Conservation (phyloP, 2,113 vertebrate genomes). For the Sisor rabdophorus region DNA sequence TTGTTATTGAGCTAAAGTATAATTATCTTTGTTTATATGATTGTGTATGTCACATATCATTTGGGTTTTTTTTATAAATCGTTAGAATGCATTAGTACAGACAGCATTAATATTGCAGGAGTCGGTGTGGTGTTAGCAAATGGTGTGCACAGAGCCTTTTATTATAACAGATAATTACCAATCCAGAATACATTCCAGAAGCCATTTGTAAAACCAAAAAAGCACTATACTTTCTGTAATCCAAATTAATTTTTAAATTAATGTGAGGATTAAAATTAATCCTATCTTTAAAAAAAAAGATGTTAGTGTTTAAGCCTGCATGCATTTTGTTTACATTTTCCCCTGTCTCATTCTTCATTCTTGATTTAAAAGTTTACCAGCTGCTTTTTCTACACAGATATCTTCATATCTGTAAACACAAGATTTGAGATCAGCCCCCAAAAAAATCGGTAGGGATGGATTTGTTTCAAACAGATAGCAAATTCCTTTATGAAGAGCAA, state of each 20-base stretch:
- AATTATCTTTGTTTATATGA: conserved; percentile 6
- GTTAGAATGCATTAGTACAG: background rate
- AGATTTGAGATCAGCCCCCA: conserved; percentile 11
- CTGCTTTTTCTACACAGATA: background rate
- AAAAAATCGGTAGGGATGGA: background rate
- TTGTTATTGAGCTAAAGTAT: background rate
- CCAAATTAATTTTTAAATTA: conserved; percentile 12
- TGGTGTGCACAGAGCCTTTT: background rate
- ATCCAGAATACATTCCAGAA: background rate
- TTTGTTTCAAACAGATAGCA: conserved; percentile 17
- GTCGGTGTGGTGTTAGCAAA: too few relatives aligned
- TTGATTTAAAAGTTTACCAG: background rate
- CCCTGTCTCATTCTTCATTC: background rate
- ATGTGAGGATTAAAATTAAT: conserved; percentile 12
- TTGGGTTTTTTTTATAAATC: background rate
- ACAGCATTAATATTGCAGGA: too few relatives aligned
- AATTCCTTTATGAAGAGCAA: conserved; percentile 4
- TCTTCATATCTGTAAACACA: conserved; percentile 14
- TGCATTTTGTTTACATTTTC: background rate
- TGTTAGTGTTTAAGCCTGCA: background rate
- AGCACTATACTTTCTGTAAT: background rate
- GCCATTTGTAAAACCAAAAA: background rate
- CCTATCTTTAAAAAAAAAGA: background rate
- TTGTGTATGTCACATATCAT: background rate
- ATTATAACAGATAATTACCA: background rate